These are phyloP conservation scores for Poeciliopsis retropinna DNA, from an alignment of 2,113 vertebrate species.

Conservation along the genomic window DNA sequence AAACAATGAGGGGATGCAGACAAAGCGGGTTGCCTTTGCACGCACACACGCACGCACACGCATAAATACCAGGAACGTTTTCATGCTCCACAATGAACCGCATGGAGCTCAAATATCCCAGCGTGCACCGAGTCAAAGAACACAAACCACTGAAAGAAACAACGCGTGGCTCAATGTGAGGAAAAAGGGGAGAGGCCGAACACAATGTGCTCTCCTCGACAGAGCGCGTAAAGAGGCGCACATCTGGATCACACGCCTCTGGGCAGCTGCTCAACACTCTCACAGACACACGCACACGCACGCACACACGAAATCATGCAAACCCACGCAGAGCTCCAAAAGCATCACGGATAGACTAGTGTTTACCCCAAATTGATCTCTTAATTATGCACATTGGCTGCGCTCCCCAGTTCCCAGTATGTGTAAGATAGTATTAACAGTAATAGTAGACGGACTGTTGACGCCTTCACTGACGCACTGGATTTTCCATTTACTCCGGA, in stretches of 20 bases:
- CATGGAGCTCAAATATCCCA: conserved; percentile 54
- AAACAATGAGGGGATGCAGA: conserved; percentile 80
- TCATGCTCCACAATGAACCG: conserved; percentile 57
- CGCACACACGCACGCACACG: conserved; percentile 3
- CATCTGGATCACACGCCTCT: conserved; percentile 86
- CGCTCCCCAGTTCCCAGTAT: conserved; percentile 40
- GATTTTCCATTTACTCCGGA: conserved; percentile 76
- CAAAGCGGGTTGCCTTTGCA: conserved; percentile 71
- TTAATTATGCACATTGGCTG: conserved; percentile 49
- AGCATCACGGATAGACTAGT: conserved; percentile 36
- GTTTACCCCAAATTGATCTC: conserved; percentile 57
- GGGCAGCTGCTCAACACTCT: conserved; percentile 59
- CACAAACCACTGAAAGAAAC: conserved; percentile 19
- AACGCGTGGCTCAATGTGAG: conserved; percentile 32
- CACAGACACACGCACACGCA: conserved; percentile 9
- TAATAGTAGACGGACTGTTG: conserved; percentile 74
- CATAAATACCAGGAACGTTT: conserved; percentile 43
- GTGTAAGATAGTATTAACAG: conserved; percentile 55
- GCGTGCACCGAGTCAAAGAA: conserved; percentile 24
- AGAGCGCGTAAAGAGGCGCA: conserved; percentile 67
- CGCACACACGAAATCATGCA: not conserved
- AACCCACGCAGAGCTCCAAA: conserved; percentile 31
- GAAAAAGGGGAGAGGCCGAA: conserved; percentile 23
- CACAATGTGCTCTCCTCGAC: conserved; percentile 63
- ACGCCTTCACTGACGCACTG: conserved; percentile 81